Conservation (phyloP, 2,113 vertebrate genomes). For the Callipepla californica region DNA sequence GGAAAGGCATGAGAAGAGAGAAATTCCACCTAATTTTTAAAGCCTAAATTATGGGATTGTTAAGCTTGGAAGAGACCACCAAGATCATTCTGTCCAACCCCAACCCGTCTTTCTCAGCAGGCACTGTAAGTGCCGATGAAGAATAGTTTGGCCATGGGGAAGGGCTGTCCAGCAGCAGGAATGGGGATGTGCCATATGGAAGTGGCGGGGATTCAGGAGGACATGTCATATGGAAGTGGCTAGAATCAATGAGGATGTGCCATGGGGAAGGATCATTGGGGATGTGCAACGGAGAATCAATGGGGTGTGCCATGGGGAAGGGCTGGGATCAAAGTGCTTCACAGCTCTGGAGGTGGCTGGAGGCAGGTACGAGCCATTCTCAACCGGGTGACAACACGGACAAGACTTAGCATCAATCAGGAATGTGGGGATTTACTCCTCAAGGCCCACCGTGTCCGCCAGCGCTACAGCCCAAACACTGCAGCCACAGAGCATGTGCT, state of each 20-base stretch:
- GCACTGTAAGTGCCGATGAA: not conserved
- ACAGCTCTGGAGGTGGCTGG: not conserved
- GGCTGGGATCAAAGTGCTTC: slow-evolving; percentile 9
- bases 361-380: slow-evolving; percentile 41
- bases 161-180: not conserved
- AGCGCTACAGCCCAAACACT: not conserved
- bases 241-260: not conserved
- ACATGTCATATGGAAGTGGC: not conserved
- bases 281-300: not conserved
- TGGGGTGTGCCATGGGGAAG: rapidly evolving
- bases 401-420: not conserved
- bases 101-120: not conserved
- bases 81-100: too few relatives aligned
- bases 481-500: slow-evolving; percentile 42
- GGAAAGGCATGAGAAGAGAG: not conserved
- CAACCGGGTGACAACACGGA: not conserved
- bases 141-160: not conserved
- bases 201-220: too few relatives aligned
- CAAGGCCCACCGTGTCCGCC: not conserved
- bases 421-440: slow-evolving; percentile 41
- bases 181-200: rapidly evolving
- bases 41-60: not conserved
- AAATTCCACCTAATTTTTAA: not conserved
- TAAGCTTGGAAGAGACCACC: too few relatives aligned
- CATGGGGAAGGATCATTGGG: not conserved